Evolutionary conservation across 1,140 invertebrate genomes (phyloP).

Genomic region (Ostrea edulis): DNA sequence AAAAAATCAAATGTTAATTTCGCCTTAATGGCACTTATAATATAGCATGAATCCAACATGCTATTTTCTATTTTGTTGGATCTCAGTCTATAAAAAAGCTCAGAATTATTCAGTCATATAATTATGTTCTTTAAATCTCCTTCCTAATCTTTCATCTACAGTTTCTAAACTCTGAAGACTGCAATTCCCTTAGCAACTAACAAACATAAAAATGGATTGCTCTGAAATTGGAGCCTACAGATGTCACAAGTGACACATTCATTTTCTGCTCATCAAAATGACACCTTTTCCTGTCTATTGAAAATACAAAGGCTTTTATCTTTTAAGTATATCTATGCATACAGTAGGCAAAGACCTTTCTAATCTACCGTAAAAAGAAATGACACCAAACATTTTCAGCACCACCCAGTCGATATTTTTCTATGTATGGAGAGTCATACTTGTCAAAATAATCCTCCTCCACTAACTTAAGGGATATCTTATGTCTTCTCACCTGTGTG

Average conservation of each 20-base stretch:
- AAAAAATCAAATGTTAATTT: no score
- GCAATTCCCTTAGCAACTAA: not conserved
- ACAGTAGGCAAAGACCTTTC: not conserved
- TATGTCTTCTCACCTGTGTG: slow-evolving; percentile 16
- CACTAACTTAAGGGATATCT: not conserved
- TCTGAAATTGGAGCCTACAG: not conserved
- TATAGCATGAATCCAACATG: no score
- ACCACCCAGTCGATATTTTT: not conserved
- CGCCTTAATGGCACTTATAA: no score
- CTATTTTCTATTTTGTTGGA: no score
- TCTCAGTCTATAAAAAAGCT: no score
- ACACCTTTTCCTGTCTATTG: slow-evolving; percentile 28
- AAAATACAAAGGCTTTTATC: slow-evolving; percentile 31
- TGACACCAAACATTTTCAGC: slow-evolving; percentile 1
- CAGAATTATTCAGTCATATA: no score
- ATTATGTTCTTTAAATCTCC: no score
- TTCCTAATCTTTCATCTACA: no score
- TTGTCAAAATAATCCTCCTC: not conserved
- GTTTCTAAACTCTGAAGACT: not conserved
- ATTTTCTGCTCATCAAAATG: slow-evolving; percentile 31
- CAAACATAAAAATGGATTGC: not conserved
- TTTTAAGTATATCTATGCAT: slow-evolving; percentile 8
- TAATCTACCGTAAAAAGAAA: not conserved
- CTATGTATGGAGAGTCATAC: not conserved
- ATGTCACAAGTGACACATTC: not conserved